A percentile compares a stretch with the other conserved stretches of the same genome.
Conservation (phyloP, 2,888 invertebrate species). For the Zygaena filipendulae region DNA sequence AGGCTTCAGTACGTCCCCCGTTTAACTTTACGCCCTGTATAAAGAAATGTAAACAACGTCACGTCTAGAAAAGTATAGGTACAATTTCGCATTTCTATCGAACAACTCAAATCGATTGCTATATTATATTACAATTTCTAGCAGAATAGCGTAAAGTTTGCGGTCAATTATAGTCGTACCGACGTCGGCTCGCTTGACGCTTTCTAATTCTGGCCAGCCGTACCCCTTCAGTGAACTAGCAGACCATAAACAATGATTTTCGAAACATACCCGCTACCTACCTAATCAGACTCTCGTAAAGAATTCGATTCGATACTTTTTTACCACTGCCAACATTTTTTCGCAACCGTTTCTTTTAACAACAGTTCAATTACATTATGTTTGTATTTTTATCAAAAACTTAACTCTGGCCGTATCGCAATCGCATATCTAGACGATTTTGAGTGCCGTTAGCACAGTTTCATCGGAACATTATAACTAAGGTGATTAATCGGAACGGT, state of each 20-base stretch:
- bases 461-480: too few species aligned
- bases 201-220: conserved; percentile 58
- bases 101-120: too few species aligned
- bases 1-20: too few species aligned
- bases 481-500: conserved; percentile 23
- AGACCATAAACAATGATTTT: conserved; percentile 62
- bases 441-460: conserved; percentile 3
- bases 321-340: conserved; percentile 31
- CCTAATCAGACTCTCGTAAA: conserved; percentile 27
- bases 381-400: conserved; percentile 9
- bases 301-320: conserved; percentile 39
- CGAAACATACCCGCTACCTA: conserved; percentile 43
- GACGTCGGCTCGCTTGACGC: conserved; percentile 47
- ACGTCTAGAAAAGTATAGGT: too few species aligned
- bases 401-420: conserved; percentile 3
- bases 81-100: too few species aligned
- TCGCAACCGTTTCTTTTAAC: conserved; percentile 28
- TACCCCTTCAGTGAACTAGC: conserved; percentile 51
- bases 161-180: conserved; percentile 55
- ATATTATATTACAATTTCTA: conserved; percentile 38
- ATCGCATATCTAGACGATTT: conserved; percentile 7
- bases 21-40: too few species aligned
- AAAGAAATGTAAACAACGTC: too few species aligned
- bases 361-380: conserved; percentile 7
- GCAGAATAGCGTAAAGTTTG: conserved; percentile 54